Conservation (phyloP, 2,797 vertebrate genomes). For the Cygnus olor region DNA sequence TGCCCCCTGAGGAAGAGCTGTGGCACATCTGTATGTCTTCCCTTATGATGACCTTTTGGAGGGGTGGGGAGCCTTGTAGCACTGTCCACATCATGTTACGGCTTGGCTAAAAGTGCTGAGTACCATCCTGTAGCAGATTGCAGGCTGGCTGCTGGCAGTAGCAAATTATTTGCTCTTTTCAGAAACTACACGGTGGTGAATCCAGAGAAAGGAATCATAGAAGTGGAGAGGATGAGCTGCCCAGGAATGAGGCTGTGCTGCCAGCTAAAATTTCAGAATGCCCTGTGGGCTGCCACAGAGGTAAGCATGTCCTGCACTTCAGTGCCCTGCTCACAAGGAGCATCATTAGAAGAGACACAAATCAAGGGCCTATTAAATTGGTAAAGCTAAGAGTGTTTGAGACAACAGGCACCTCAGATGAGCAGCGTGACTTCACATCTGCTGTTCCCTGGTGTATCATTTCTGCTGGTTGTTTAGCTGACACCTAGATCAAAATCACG, state of each 20-base stretch:
- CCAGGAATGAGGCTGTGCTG: conserved; percentile 89
- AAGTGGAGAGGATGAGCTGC: conserved; percentile 90
- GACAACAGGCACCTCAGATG: neutral
- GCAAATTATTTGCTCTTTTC: neutral
- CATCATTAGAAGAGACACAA: neutral
- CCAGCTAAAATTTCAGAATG: conserved; percentile 90
- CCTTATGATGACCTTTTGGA: neutral
- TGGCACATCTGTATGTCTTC: neutral
- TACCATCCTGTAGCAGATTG: rapidly evolving
- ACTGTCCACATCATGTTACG: rapidly evolving
- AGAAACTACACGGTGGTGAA: conserved; percentile 97
- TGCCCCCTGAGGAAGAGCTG: neutral
- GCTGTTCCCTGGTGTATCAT: neutral
- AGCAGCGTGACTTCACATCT: neutral
- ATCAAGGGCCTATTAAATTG: neutral
- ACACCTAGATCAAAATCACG: neutral
- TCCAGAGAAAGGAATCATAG: conserved; percentile 89
- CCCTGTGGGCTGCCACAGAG: conserved; percentile 94
- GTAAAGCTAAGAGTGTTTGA: neutral
- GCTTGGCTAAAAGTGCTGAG: neutral
- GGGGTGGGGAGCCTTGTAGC: neutral
- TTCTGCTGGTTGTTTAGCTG: neutral
- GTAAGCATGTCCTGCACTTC: conserved; percentile 65
- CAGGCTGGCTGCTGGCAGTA: neutral
- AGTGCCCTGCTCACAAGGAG: neutral